Base-by-base conservation (phyloP, 1,140 invertebrate genomes). In the Anoplolepis gracilipes region DNA sequence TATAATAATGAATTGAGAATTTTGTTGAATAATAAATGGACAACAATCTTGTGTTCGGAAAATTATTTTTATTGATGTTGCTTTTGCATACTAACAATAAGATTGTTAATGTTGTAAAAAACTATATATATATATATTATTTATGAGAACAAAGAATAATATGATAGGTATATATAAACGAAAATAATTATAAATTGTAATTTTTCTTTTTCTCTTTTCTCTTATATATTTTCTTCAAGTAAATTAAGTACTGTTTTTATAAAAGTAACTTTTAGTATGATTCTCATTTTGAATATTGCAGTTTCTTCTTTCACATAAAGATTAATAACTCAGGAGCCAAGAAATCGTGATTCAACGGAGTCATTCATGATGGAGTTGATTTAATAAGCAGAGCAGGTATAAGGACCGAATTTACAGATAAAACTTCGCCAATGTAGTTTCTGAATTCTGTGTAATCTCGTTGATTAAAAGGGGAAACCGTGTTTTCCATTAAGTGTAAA, bases 401-500 rank as follows among this genome's bases (percentile, higher is more conserved):
- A 55, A 65, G 16, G 30, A 11, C 53, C 30, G 11, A 55, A 78
- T 78, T 61, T 49, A 49, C 46, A 13, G 28, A 77, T 30, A 75
- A 84, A 69, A 79, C 46, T 79, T 75, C 33, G 13, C 28, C 22
- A 22, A 19, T 75, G 55, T 77, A 72, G n/a, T 67, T 49, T 67
- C 42, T 53, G 22, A 55, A 67, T 30, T 67, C 42, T 78, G 39
- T 30, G 30, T 69, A 69, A 79, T 55, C 62, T 79, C n/a, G 62
- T 79, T 69, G 62, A 79, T 79, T 69, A 79, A 79, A 69, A 79
- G 76, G 30, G 64, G 36, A 49, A 28, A 82, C 79, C 62, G 16
- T 55, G 39, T 79, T 67, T 79, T 16, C n/a, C n/a, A 55, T 53
- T 79, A 30, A 36, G 16, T 67, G 62, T 19, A 78, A 78, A 78